Evolutionary conservation across 2,888 invertebrate genomes (phyloP).

Genomic region (Drosophila pseudotalamancana): DNA sequence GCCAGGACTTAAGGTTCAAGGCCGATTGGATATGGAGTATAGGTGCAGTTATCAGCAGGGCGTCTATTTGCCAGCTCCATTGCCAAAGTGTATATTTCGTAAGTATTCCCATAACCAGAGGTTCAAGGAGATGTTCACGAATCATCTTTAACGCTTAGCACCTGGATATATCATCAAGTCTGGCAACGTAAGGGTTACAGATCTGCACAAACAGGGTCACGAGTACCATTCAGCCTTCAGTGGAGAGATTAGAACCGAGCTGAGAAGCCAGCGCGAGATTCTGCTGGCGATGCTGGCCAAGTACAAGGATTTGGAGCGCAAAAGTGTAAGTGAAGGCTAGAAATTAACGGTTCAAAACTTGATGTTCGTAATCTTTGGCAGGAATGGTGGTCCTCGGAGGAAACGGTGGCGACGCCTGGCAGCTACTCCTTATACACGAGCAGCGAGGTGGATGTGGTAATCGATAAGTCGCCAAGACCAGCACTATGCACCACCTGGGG

Average conservation of each 20-base stretch:
- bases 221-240: conserved; percentile 49
- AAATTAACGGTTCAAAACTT: not conserved
- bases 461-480: conserved; percentile 85
- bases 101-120: conserved; percentile 60
- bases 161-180: conserved; percentile 61
- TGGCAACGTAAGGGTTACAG: conserved; percentile 19
- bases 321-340: conserved; percentile 60
- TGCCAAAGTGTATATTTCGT: conserved; percentile 90
- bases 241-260: conserved; percentile 48
- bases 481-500: conserved; percentile 93
- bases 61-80: conserved; percentile 87
- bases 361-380: conserved; percentile 17
- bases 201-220: conserved; percentile 36
- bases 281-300: conserved; percentile 71
- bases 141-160: conserved; percentile 43
- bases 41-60: conserved; percentile 89
- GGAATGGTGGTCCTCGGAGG: conserved; percentile 83
- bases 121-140: not conserved
- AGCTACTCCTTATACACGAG: conserved; percentile 80
- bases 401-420: conserved; percentile 60
- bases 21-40: conserved; percentile 87
- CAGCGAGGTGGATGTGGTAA: conserved; percentile 71
- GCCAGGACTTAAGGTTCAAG: conserved; percentile 87
- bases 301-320: conserved; percentile 66
- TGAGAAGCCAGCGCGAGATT: conserved; percentile 67